Base-by-base conservation (phyloP, 2,888 invertebrate genomes). In the Adineta ricciae region DNA sequence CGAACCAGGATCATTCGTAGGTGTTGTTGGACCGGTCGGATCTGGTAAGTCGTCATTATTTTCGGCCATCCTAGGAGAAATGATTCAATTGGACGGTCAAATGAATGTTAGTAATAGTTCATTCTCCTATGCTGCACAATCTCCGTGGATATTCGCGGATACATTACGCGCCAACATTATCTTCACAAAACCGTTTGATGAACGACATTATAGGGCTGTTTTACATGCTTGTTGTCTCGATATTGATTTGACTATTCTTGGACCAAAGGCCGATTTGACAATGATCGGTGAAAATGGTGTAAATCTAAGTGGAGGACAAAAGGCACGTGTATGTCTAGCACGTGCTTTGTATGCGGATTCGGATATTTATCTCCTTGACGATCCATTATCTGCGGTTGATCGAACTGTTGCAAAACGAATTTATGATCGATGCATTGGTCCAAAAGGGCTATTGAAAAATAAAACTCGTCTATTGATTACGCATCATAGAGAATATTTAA, bases 31-130 rank as follows among this genome's bases (percentile, higher is more conserved):
- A 19, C 88, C 88, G 32, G 92, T 92, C 16, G 92, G 92, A 3
- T 88, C 90, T 73, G 92, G 92, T n/a, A 92, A 92, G 87, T 91
- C 91, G 5, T 96, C 96, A 78, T 92, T 97, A 50, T 91, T 97
- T 56, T 94, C 95, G 8, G 96, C 96, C 0, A 92, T 95, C 86
- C 92, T 96, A 9, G 93, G 96, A 88, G 97, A 97, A 92, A 96
- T 96, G 95, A 94, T 95, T 88, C 83, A 85, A 82, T 78, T 50
- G 27, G 21, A 50, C 2, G 84, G 84, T 32, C 36, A 64, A 46
- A 84, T 84, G n/a, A 84, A 83, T 27, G 41, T 84, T n/a, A 52
- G 89, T 89, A 3, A 50, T 2, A 90, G 89, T 36, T 88, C 88
- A 14, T 85, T 89, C 21, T 89, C 89, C 0, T 90, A 90, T 87